These are phyloP conservation scores for Arvicanthis niloticus DNA, from an alignment of 2,113 vertebrate species.

Conservation along the genomic window DNA sequence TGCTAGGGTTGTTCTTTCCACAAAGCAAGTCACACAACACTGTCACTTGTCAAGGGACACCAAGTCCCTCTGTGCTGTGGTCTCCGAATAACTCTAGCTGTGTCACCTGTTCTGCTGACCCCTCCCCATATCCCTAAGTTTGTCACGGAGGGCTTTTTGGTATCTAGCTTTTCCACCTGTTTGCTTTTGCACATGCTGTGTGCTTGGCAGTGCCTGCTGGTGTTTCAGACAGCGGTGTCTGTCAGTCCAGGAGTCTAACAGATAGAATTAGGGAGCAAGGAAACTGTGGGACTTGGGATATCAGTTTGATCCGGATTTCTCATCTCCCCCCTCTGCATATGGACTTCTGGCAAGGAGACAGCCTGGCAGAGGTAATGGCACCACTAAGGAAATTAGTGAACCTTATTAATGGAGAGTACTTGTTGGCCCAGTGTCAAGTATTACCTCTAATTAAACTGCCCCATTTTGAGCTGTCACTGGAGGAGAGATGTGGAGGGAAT, in stretches of 20 bases:
- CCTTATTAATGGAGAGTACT: slow-evolving; percentile 73
- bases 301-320: slow-evolving; percentile 52
- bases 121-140: not conserved
- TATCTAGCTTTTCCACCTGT: not conserved
- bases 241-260: not conserved
- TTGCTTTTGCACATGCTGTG: not conserved
- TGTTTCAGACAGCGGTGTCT: not conserved
- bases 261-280: not conserved
- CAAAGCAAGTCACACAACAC: not conserved
- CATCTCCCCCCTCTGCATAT: slow-evolving; percentile 7
- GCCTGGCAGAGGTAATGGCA: slow-evolving; percentile 64
- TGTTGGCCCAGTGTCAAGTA: slow-evolving; percentile 69
- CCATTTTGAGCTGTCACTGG: slow-evolving; percentile 72
- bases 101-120: not conserved
- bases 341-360: slow-evolving; percentile 63
- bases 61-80: not conserved
- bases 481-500: slow-evolving; percentile 72
- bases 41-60: not conserved
- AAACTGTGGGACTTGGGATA: slow-evolving; percentile 35
- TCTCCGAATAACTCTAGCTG: not conserved
- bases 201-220: not conserved
- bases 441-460: slow-evolving; percentile 79
- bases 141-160: not conserved
- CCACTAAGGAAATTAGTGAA: slow-evolving; percentile 68
- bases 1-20: not conserved